Conservation (phyloP, 2,888 invertebrate genomes). For the Desoria tigrina region DNA sequence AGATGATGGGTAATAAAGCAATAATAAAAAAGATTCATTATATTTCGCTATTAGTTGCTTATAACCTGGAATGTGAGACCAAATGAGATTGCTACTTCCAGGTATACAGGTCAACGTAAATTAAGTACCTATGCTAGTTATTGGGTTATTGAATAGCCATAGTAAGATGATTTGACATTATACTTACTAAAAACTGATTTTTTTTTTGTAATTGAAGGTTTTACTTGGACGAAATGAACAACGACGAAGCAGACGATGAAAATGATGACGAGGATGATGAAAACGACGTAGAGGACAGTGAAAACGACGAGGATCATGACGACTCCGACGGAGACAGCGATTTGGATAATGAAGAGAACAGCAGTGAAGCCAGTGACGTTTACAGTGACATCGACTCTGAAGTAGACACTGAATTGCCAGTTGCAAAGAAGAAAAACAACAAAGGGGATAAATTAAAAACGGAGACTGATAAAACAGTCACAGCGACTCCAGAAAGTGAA, state of each 20-base stretch:
- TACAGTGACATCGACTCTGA: conserved; percentile 33
- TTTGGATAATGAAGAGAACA: conserved; percentile 40
- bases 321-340: conserved; percentile 25
- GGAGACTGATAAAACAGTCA: neutral
- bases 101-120: too few species aligned
- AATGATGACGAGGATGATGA: conserved; percentile 56
- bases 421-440: conserved; percentile 31
- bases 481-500: neutral
- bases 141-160: too few species aligned
- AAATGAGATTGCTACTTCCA: too few species aligned
- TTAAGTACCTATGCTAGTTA: too few species aligned
- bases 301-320: neutral
- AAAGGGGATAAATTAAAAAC: neutral
- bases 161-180: too few species aligned
- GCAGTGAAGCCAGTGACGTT: conserved; percentile 28
- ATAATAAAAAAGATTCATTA: conserved; percentile 11
- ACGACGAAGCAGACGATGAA: conserved; percentile 56
- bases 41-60: too few species aligned
- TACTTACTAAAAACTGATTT: too few species aligned
- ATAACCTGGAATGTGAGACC: conserved; percentile 55
- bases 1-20: conserved; percentile 67
- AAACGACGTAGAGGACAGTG: conserved; percentile 53
- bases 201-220: too few species aligned
- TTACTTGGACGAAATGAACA: too few species aligned
- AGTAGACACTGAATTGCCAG: conserved; percentile 17